Evolutionary conservation across 2,888 invertebrate genomes (phyloP).

Genomic region (Alcis repandata): DNA sequence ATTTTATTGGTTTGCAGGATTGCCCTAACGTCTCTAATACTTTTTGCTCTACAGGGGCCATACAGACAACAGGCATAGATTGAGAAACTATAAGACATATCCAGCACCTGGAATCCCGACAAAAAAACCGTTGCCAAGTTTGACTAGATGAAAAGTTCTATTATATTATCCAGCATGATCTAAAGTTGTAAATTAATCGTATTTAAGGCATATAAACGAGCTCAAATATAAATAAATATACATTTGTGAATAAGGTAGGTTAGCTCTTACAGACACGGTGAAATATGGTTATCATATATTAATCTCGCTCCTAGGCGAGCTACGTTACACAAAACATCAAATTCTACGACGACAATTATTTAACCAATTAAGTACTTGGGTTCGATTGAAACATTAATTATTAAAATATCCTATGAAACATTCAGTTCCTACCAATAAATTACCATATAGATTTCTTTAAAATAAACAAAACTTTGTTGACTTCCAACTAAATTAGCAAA

Average conservation of each 20-base stretch:
- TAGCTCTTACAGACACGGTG: neutral
- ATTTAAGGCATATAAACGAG: neutral
- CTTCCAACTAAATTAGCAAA: too few relatives aligned
- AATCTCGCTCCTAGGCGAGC: constrained; percentile 25
- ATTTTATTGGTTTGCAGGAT: too few relatives aligned
- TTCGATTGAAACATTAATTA: constrained; percentile 11
- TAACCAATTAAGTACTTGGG: constrained; percentile 7
- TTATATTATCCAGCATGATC: too few relatives aligned
- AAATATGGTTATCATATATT: constrained; percentile 8
- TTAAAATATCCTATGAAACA: neutral
- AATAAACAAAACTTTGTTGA: neutral
- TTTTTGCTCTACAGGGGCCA: too few relatives aligned
- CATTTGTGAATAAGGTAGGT: neutral
- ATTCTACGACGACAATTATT: constrained; percentile 4
- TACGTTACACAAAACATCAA: constrained; percentile 29
- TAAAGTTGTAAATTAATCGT: too few relatives aligned
- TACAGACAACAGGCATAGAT: too few relatives aligned
- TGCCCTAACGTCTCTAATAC: too few relatives aligned
- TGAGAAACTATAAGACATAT: too few relatives aligned
- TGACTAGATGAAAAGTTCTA: too few relatives aligned
- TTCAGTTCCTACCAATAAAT: neutral
- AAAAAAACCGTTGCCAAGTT: too few relatives aligned
- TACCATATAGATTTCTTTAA: neutral
- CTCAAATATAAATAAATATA: neutral
- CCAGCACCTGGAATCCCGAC: too few relatives aligned